Conservation (phyloP, 2,797 vertebrate genomes). For the Spinus pinus region DNA sequence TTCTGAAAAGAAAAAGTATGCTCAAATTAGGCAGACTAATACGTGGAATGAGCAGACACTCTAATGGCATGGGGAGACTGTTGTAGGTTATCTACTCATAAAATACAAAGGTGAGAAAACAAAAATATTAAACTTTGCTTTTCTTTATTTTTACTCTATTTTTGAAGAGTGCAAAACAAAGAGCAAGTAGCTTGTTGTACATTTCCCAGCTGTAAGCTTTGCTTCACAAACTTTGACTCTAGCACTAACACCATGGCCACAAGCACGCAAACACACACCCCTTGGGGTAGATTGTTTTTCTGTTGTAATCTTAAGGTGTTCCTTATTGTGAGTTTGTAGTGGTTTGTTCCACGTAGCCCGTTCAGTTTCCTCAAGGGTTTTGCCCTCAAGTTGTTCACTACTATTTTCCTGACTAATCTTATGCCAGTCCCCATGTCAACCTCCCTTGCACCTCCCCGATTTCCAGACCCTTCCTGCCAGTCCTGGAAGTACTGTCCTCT, state of each 20-base stretch:
- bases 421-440: no score
- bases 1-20: background rate
- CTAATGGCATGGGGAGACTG: background rate
- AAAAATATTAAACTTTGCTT: background rate
- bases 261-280: fast-evolving
- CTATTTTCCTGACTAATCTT: no score
- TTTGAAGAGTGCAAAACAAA: background rate
- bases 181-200: background rate
- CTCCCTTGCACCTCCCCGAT: no score
- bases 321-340: no score
- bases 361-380: no score
- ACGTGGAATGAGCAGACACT: background rate
- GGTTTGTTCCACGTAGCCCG: no score
- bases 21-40: background rate
- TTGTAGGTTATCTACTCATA: background rate
- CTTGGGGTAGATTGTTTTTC: no score
- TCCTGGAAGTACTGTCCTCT: no score
- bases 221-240: background rate
- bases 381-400: no score
- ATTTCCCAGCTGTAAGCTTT: background rate
- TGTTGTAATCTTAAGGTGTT: no score
- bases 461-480: no score
- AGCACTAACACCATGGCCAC: fast-evolving
- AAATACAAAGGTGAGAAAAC: background rate
- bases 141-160: background rate